phyloP scores from a whole-genome alignment of 1,140 invertebrate genomes.

The Wiebesia pumilae region DNA sequence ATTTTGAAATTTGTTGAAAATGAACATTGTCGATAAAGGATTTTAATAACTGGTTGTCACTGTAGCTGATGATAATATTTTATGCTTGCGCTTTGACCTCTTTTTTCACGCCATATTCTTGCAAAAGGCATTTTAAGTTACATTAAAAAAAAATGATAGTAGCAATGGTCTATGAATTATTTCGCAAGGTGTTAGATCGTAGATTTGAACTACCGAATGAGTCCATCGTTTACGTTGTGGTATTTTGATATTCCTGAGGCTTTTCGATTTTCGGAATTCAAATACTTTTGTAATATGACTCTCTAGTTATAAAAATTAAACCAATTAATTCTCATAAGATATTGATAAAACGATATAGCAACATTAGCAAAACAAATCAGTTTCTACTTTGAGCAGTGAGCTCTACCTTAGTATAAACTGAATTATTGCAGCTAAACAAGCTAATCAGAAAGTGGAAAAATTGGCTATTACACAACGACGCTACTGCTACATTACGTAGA shows the following conservation, averaged over 20 bases:
- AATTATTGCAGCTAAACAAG: conserved; percentile 42
- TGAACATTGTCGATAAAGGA: neutral
- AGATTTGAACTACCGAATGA: no score
- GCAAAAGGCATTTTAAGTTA: no score
- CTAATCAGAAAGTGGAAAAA: conserved; percentile 30
- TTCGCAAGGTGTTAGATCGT: no score
- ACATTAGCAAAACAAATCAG: neutral
- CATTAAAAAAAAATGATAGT: no score
- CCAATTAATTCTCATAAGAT: neutral
- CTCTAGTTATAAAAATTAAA: neutral
- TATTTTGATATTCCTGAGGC: no score
- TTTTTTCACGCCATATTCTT: no score
- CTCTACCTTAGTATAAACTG: conserved; percentile 13
- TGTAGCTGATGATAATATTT: neutral
- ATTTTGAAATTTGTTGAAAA: neutral
- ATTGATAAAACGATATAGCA: neutral
- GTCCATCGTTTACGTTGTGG: no score
- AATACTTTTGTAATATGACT: neutral
- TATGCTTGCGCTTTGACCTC: no score
- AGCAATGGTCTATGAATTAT: no score
- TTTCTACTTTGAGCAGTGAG: conserved; percentile 2
- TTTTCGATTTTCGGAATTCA: no score
- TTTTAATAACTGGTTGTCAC: no score
- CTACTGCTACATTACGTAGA: neutral
- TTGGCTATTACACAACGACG: conserved; percentile 18